These are phyloP conservation scores for Excalfactoria chinensis DNA, from an alignment of 2,113 vertebrate genomes.

Conservation along the genomic window DNA sequence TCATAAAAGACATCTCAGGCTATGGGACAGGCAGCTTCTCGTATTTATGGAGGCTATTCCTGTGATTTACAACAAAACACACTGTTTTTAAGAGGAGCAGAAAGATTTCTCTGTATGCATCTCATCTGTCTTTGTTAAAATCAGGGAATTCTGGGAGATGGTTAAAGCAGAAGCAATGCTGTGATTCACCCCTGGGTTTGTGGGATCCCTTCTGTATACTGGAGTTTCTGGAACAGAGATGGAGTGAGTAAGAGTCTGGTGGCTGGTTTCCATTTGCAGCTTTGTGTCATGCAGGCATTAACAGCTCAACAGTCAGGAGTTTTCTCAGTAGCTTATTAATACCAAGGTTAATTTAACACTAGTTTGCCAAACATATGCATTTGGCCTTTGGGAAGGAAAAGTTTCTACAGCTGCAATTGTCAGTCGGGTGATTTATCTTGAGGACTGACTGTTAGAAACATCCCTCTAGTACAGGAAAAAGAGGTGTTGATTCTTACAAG, in stretches of 20 bases:
- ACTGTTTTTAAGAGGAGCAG: not conserved
- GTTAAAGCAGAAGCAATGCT: not conserved
- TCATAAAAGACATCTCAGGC: not conserved
- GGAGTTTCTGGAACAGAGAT: not conserved
- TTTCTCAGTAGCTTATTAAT: not conserved
- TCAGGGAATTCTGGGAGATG: not conserved
- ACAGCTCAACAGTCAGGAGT: not conserved
- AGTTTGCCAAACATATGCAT: not conserved
- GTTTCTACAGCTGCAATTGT: not conserved
- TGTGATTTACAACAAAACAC: not conserved
- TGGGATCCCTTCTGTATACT: not conserved
- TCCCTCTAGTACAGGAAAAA: not conserved
- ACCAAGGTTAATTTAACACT: not conserved
- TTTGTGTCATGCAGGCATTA: not conserved
- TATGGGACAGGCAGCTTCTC: not conserved
- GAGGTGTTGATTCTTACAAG: not conserved
- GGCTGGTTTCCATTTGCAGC: not conserved
- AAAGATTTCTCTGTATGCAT: not conserved
- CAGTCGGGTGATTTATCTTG: not conserved
- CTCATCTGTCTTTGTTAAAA: slow-evolving; percentile 28
- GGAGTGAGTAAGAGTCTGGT: not conserved
- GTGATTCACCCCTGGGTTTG: not conserved
- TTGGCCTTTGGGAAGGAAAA: not conserved
- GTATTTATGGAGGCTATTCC: not conserved
- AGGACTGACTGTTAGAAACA: not conserved